Conservation (phyloP, 2,113 vertebrate species). For the Anseranas semipalmata region DNA sequence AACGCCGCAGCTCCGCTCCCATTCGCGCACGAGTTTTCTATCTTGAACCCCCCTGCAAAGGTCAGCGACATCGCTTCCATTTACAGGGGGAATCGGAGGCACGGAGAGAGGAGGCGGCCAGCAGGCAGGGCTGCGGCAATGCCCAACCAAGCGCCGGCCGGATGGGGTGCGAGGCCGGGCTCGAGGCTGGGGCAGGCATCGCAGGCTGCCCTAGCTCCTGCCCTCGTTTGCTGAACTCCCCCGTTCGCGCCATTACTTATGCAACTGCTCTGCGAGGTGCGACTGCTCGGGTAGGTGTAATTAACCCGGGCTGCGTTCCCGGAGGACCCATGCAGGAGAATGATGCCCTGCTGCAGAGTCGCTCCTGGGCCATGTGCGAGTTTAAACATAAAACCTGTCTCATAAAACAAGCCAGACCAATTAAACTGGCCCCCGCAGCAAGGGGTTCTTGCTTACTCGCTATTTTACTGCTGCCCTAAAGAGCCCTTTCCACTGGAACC, state of each 20-base stretch:
- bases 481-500: slow-evolving; percentile 62
- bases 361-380: slow-evolving; percentile 61
- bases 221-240: background rate
- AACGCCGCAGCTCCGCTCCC: background rate
- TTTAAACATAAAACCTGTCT: slow-evolving; percentile 64
- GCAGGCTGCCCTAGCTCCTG: background rate
- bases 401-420: slow-evolving; percentile 73
- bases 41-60: background rate
- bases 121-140: background rate
- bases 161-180: background rate
- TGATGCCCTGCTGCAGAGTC: slow-evolving; percentile 46
- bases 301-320: slow-evolving; percentile 27
- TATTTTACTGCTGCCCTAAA: slow-evolving; percentile 62
- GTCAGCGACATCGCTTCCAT: background rate
- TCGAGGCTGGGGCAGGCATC: no score
- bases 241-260: background rate
- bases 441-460: slow-evolving; percentile 63
- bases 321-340: slow-evolving; percentile 17
- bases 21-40: background rate
- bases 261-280: background rate
- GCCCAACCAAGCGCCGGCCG: background rate
- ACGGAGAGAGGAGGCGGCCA: background rate
- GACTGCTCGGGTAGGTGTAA: slow-evolving; percentile 56
- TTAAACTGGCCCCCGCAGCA: slow-evolving; percentile 64
- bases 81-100: background rate